Evolutionary conservation across 1,140 invertebrate genomes (phyloP).

Genomic region (Bacillus rossius): DNA sequence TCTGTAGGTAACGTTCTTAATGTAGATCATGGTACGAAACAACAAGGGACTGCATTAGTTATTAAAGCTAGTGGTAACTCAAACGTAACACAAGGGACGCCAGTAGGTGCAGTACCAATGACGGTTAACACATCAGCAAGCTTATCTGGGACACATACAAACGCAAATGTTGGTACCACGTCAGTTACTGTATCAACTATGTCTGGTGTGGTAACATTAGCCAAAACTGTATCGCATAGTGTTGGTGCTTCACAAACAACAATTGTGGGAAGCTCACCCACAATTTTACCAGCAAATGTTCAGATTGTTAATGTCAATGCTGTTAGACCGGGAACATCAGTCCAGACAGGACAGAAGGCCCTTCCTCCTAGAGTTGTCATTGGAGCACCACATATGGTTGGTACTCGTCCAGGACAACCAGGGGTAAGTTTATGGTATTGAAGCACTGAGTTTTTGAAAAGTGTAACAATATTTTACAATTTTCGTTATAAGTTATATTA

Average conservation of each 20-base stretch:
- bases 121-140: conserved; percentile 52
- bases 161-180: conserved; percentile 19
- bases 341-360: conserved; percentile 63
- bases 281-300: conserved; percentile 66
- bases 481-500: background rate
- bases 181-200: conserved; percentile 33
- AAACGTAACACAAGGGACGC: conserved; percentile 22
- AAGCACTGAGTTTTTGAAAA: background rate
- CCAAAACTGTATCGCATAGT: conserved; percentile 46
- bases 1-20: conserved; percentile 24
- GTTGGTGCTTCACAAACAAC: conserved; percentile 49
- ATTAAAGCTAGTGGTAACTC: conserved; percentile 51
- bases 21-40: conserved; percentile 42
- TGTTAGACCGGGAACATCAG: conserved; percentile 62
- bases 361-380: conserved; percentile 72
- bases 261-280: conserved; percentile 28
- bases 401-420: conserved; percentile 67
- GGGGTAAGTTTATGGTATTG: conserved; percentile 55
- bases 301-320: conserved; percentile 75
- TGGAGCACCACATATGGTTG: conserved; percentile 71
- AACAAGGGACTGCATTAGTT: conserved; percentile 57
- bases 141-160: conserved; percentile 35
- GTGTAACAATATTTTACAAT: background rate
- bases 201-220: conserved; percentile 46
- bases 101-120: conserved; percentile 55